Percentiles rank a stretch among this genome's conserved stretches.
Conservation (phyloP, 2,113 vertebrate genomes). For the Tringa solitaria region DNA sequence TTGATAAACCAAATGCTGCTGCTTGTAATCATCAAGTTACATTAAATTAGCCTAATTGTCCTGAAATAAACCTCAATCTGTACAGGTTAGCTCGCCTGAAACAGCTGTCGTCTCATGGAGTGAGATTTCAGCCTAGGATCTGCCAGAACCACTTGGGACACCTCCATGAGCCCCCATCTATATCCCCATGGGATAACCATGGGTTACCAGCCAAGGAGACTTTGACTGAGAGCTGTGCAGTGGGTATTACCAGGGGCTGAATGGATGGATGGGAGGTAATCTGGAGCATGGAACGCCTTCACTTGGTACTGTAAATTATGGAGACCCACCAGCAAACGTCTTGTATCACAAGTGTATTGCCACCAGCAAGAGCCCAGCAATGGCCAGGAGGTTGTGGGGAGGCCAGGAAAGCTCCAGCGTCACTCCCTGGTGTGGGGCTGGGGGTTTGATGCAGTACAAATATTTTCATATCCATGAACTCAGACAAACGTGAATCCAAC, state of each 20-base stretch:
- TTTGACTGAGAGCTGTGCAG: fast-evolving
- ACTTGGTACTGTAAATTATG: fast-evolving
- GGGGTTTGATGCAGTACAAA: fast-evolving
- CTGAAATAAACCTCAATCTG: not conserved
- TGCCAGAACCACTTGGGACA: fast-evolving
- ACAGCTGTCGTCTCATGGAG: fast-evolving
- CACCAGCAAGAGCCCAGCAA: not conserved
- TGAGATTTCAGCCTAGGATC: not conserved
- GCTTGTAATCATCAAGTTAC: not conserved
- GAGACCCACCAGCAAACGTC: too few relatives aligned
- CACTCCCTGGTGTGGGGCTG: fast-evolving
- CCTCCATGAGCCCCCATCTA: fast-evolving
- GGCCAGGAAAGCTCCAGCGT: not conserved
- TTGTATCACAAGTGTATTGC: fast-evolving
- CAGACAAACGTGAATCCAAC: fast-evolving
- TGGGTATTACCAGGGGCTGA: fast-evolving
- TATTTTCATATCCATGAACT: fast-evolving
- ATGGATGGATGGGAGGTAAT: fast-evolving
- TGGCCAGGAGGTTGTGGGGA: fast-evolving
- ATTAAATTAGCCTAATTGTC: not conserved
- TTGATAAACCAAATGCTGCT: not conserved
- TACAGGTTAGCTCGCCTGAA: not conserved
- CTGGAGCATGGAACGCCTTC: not conserved
- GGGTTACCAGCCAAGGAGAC: fast-evolving
- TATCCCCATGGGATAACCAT: fast-evolving